phyloP scores from a whole-genome alignment of 2,113 vertebrate species.

The Rallus limicola region DNA sequence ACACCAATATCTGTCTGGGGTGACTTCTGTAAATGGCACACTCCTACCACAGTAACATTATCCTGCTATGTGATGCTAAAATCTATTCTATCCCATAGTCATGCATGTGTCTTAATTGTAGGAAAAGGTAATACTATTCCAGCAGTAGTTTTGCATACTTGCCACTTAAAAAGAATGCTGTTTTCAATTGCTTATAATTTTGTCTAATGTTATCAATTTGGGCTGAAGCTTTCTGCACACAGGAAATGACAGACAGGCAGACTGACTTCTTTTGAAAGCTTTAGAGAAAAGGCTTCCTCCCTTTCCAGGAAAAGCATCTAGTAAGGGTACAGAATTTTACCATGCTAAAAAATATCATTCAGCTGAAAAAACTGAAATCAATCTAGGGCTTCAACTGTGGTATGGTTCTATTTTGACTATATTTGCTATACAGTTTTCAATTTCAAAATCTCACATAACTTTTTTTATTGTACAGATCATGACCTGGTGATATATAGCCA shows the following conservation, averaged over 20 bases:
- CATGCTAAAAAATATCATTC: not conserved
- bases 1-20: not conserved
- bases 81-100: not conserved
- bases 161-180: not conserved
- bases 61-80: not conserved
- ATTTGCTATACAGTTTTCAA: not conserved
- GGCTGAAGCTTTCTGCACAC: not conserved
- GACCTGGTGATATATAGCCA: not conserved
- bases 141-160: not conserved
- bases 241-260: not conserved
- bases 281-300: not conserved
- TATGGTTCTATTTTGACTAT: not conserved
- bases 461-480: not conserved
- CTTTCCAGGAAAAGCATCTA: not conserved
- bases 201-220: not conserved
- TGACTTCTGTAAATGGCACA: not conserved
- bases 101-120: not conserved
- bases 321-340: not conserved
- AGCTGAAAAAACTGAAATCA: not conserved
- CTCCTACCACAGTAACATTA: not conserved
- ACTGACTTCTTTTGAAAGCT: not conserved
- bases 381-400: not conserved
- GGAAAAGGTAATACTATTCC: not conserved
- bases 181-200: not conserved
- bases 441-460: not conserved